Conservation (phyloP, 2,888 invertebrate genomes). For the Orthosia cruda region DNA sequence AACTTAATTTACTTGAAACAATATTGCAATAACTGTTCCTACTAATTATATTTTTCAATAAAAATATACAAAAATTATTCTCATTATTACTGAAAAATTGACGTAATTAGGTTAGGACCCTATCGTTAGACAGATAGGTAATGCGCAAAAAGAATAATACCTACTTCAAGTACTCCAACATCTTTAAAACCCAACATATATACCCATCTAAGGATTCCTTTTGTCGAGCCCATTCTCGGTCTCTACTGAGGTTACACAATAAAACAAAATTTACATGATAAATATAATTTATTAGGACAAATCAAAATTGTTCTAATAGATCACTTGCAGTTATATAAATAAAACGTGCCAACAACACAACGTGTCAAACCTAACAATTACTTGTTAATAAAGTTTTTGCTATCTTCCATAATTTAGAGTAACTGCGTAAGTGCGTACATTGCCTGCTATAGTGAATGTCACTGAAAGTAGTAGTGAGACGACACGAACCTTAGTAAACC, state of each 20-base stretch:
- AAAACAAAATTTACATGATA: background rate
- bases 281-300: conserved; percentile 35
- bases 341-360: conserved; percentile 11
- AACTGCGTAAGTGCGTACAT: too few relatives aligned
- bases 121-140: too few relatives aligned
- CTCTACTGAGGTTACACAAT: background rate
- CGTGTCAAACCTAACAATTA: conserved; percentile 1
- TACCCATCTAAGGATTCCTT: background rate
- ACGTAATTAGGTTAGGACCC: too few relatives aligned
- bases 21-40: background rate
- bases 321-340: background rate
- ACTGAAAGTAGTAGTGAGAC: background rate
- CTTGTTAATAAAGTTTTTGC: background rate
- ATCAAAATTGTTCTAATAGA: background rate
- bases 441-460: background rate
- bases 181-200: background rate
- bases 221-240: background rate
- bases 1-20: too few relatives aligned
- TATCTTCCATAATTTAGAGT: background rate
- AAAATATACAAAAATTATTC: background rate
- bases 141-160: background rate
- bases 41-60: background rate
- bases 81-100: background rate
- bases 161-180: background rate
- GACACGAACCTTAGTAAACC: background rate